Conservation (phyloP, 2,888 invertebrate genomes). For the Oeneis ivallda region DNA sequence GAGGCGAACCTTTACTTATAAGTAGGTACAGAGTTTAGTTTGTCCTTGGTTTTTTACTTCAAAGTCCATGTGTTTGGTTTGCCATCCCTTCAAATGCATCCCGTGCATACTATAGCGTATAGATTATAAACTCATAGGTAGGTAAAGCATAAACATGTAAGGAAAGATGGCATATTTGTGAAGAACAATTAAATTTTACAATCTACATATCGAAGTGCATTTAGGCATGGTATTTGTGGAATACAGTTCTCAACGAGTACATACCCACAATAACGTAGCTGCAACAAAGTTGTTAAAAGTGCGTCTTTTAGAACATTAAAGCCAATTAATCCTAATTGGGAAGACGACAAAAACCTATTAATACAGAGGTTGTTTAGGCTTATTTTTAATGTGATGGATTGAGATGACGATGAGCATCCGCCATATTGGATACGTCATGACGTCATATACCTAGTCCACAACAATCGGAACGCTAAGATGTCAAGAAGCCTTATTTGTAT, state of each 20-base stretch:
- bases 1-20: no score
- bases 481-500: no score
- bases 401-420: no score
- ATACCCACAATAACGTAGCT: background rate
- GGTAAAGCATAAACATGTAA: background rate
- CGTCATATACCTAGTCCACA: no score
- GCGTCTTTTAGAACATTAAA: background rate
- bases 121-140: background rate
- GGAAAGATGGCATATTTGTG: constrained; percentile 8
- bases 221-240: background rate
- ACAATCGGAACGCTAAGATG: no score
- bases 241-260: background rate
- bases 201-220: background rate
- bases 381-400: no score
- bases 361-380: no score
- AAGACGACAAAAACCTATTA: no score
- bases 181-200: constrained; percentile 2
- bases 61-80: background rate
- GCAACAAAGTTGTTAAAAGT: constrained; percentile 4
- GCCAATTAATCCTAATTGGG: no score
- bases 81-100: background rate
- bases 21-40: background rate
- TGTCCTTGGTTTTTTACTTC: background rate
- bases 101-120: background rate
- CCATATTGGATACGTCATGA: no score